These are phyloP conservation scores for Galerucella nymphaeae DNA, from an alignment of 2,888 invertebrate genomes.

Conservation along the genomic window DNA sequence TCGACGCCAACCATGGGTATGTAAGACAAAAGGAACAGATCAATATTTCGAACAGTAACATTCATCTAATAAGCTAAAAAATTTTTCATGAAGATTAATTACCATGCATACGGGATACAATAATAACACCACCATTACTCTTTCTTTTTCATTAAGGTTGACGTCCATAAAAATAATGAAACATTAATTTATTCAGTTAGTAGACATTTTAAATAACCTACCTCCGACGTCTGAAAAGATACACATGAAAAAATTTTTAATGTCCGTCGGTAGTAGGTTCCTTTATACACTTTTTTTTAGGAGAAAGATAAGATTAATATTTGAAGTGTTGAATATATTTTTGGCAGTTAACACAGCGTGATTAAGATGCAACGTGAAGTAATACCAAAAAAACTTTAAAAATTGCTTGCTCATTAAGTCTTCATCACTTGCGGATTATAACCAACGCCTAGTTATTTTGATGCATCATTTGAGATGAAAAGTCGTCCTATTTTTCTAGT, in stretches of 20 bases:
- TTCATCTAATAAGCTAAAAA: constrained; percentile 31
- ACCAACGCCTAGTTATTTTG: too few relatives aligned
- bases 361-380: too few relatives aligned
- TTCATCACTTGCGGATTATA: too few relatives aligned
- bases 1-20: too few relatives aligned
- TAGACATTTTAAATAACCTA: constrained; percentile 31
- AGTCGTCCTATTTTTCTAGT: too few relatives aligned
- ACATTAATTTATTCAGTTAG: constrained; percentile 44
- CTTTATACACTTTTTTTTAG: not conserved
- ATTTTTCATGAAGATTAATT: constrained; percentile 40
- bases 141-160: constrained; percentile 37
- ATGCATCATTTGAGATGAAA: too few relatives aligned
- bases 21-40: too few relatives aligned
- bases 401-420: too few relatives aligned
- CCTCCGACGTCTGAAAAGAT: constrained; percentile 26
- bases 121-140: constrained; percentile 42
- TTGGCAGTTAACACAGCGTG: too few relatives aligned
- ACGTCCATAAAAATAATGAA: constrained; percentile 45
- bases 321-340: too few relatives aligned
- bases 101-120: constrained; percentile 38
- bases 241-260: not conserved
- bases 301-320: too few relatives aligned
- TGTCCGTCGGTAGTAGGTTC: not conserved
- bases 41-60: not conserved
- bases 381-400: too few relatives aligned